phyloP scores from a whole-genome alignment of 2,113 vertebrate genomes.

The Mandrillus leucophaeus region DNA sequence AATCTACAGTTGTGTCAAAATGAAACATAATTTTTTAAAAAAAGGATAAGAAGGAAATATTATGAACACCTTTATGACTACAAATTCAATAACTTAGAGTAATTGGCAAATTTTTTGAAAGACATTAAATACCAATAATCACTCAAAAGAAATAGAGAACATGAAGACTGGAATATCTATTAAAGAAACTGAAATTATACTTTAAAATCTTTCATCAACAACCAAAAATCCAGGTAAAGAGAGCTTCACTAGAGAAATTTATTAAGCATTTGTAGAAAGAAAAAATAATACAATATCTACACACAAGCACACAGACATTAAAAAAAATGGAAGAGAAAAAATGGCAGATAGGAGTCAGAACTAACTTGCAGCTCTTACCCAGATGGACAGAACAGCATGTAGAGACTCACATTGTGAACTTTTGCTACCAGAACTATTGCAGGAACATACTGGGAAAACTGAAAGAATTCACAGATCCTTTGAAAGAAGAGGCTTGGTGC shows the following conservation, averaged over 20 bases:
- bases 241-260: neutral
- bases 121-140: neutral
- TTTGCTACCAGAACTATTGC: too few relatives aligned
- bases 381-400: too few relatives aligned
- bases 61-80: neutral
- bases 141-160: neutral
- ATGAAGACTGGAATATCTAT: neutral
- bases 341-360: too few relatives aligned
- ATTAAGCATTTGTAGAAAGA: neutral
- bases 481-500: too few relatives aligned
- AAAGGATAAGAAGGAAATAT: neutral
- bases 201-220: neutral
- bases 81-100: constrained; percentile 4
- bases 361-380: too few relatives aligned
- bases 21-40: neutral
- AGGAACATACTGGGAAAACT: too few relatives aligned
- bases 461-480: too few relatives aligned
- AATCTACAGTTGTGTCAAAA: neutral
- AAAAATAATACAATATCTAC: neutral
- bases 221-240: neutral
- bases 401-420: too few relatives aligned
- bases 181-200: neutral
- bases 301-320: neutral
- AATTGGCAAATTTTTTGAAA: neutral
- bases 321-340: too few relatives aligned